Conservation (phyloP, 2,113 vertebrate species). For the Boulengerochromis microlepis region DNA sequence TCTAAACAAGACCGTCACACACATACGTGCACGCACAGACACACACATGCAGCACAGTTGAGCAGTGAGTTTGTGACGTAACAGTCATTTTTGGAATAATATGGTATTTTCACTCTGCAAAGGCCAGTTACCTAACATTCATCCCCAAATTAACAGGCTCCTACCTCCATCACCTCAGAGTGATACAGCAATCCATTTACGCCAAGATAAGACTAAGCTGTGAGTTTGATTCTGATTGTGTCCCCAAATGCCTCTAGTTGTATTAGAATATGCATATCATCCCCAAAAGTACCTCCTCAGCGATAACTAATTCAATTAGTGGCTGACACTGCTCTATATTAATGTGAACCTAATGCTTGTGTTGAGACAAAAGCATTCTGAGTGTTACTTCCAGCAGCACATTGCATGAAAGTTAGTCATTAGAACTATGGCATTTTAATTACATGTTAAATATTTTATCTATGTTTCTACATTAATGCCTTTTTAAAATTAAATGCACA, state of each 20-base stretch:
- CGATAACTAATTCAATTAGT: not conserved
- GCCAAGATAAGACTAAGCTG: constrained; percentile 15
- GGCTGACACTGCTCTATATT: not conserved
- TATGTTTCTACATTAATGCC: not conserved
- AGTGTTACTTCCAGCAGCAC: not conserved
- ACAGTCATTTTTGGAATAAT: constrained; percentile 50
- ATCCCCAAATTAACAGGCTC: constrained; percentile 19
- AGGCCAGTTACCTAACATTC: constrained; percentile 50
- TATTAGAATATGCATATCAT: not conserved
- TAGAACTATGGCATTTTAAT: not conserved
- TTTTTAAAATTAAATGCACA: not conserved
- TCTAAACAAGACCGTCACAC: constrained; percentile 43
- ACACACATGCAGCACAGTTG: not conserved
- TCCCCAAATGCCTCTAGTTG: not conserved
- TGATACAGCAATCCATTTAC: constrained; percentile 3
- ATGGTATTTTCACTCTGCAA: constrained; percentile 39
- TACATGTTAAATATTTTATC: not conserved
- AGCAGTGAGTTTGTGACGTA: constrained; percentile 25
- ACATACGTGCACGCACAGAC: not conserved
- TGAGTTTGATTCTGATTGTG: not conserved
- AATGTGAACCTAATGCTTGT: not conserved
- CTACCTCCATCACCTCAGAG: constrained; percentile 1
- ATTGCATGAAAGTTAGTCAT: not conserved
- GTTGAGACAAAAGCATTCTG: not conserved
- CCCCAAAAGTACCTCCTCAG: not conserved